Evolutionary conservation across 2,797 vertebrate species (phyloP), one percentile per base, ranked within the genome.

Genomic region (Micrastur ruficollis): DNA sequence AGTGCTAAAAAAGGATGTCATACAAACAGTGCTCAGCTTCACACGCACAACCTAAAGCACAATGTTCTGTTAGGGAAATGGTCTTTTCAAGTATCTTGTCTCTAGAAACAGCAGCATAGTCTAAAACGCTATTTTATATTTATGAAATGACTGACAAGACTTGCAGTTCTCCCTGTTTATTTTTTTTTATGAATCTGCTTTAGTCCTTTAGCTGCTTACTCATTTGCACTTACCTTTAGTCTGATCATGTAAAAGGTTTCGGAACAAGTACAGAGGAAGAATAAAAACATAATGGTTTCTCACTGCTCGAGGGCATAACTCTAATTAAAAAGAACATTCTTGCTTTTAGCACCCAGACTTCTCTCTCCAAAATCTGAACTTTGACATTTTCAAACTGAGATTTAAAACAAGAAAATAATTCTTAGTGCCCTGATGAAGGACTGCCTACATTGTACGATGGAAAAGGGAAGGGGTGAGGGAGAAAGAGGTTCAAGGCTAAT

Each of bases 261-360:
- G 89, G 93, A 95, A 93, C 59, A 93, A 96, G 89, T 81, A 97
- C 80, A 97, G 91, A 89, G 67, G 86, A 95, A 90, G 95, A 94
- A 94, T 96, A 95, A 97, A 97, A 97, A 94, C 93, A 88, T 97
- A 97, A 95, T 92, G 84, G 91, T 88, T 95, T 95, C 95, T 96
- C 72, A 78, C 88, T 90, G 96, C 93, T 96, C 1, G 42, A 95
- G 94, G 95, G 95, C 92, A 97, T 80, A 97, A 96, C 81, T 96
- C 91, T 95, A 97, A 97, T 97, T 97, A 96, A 96, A 96, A 97
- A 95, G 94, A 96, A 88, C 95, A 94, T 91, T 95, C 91, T 96
- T 96, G 92, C 90, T 95, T 97, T 96, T 95, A 96, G 95, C 94
- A 96, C 75, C 84, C 79, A 70, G 93, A 67, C 78, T 95, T 70